Evolutionary conservation across 2,888 invertebrate species (phyloP), one percentile per base, ranked within the genome.

Genomic region (Holacanthella duospinosa): DNA sequence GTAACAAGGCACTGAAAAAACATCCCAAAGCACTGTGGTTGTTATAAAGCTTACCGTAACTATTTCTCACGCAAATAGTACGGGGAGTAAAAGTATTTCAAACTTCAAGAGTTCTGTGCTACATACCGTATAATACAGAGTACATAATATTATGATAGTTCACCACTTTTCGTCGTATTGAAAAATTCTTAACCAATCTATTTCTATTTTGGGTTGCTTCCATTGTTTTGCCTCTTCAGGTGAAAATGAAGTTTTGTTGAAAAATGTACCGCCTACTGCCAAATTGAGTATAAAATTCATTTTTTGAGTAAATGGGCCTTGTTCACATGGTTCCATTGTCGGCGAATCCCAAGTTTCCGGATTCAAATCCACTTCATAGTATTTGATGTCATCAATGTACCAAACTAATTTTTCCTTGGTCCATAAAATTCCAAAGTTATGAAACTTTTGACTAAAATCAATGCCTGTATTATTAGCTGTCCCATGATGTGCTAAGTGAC

Each of bases 381-480:
- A 68, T n/a, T 62, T 62, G 12, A 59, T 43, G 43, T 66, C 65
- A 55, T 71, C 71, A 55, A 71, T 62, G 57, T 69, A 71, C 67
- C 68, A 71, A 29, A 66, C 69, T 24, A 71, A 43, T 58, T 48
- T 64, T 2, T 60, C 60, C 4, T 64, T 64, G 1, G 69, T 58
- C 71, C 71, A 71, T 4, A 68, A 36, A 0, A 71, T 59, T 6
- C 69, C 71, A 54, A 60, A 71, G 29, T 71, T 67, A 53, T 71
- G 71, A 43, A 55, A 71, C 36, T 67, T 69, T 1, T 55, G 21
- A 28, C 65, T 66, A 24, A 71, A 63, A 36, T 71, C 68, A 53
- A 44, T 36, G n/a, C 43, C 24, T 29, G 58, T 58, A 16, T 29
- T 43, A 43, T 58, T 58, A 4, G 29, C 43, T n/a, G 9, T 27